These are phyloP conservation scores for Olivierus martensii DNA, from an alignment of 1,140 invertebrate species.

Conservation along the genomic window DNA sequence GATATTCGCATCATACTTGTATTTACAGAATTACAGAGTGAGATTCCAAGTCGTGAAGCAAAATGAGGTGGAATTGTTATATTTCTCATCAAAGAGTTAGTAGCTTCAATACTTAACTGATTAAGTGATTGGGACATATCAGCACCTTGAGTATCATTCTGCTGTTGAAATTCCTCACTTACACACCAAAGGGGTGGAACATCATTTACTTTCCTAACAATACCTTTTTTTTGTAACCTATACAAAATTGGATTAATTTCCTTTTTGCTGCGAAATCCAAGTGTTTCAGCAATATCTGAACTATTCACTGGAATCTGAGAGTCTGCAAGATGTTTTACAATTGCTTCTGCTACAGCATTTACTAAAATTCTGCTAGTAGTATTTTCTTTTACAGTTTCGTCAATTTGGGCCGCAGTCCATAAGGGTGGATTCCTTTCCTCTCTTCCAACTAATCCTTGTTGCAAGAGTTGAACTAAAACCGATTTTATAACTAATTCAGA, in stretches of 20 bases:
- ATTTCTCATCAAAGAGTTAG: too few species aligned
- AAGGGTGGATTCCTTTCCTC: neutral
- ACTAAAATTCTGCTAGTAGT: constrained; percentile 18
- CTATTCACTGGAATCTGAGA: constrained; percentile 19
- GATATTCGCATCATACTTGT: too few species aligned
- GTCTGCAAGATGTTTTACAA: constrained; percentile 18
- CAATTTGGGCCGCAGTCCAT: neutral
- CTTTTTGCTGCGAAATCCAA: constrained; percentile 22
- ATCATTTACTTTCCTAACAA: constrained; percentile 20
- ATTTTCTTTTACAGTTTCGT: constrained; percentile 1
- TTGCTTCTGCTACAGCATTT: constrained; percentile 15
- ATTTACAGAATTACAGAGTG: too few species aligned
- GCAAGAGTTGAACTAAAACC: neutral
- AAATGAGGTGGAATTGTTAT: too few species aligned
- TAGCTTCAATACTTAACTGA: too few species aligned
- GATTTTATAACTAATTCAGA: neutral
- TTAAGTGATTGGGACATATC: too few species aligned
- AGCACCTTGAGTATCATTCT: too few species aligned
- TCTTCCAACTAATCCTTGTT: neutral
- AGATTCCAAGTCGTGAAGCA: too few species aligned
- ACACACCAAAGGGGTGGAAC: constrained; percentile 21
- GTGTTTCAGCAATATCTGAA: constrained; percentile 21
- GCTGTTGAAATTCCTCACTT: neutral
- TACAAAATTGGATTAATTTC: constrained; percentile 26
- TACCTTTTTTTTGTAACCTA: constrained; percentile 19